phyloP scores from a whole-genome alignment of 1,140 invertebrate species.

The Ptiloglossa arizonensis region DNA sequence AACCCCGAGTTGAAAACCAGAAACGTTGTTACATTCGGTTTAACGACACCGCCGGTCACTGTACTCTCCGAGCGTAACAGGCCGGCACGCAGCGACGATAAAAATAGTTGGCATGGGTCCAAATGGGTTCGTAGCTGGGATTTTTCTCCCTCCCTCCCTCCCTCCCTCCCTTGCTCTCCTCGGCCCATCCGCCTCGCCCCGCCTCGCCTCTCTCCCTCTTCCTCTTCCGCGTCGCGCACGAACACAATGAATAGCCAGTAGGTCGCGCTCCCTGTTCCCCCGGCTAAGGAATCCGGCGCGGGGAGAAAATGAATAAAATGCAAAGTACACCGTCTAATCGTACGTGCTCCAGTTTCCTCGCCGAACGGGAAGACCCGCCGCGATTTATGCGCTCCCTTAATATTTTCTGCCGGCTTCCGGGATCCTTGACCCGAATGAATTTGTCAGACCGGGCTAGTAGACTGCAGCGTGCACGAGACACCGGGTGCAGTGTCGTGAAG shows the following conservation, averaged over 20 bases:
- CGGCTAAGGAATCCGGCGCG: slow-evolving; percentile 35
- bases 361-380: background rate
- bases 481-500: background rate
- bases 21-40: slow-evolving; percentile 58
- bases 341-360: slow-evolving; percentile 42
- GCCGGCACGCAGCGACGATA: slow-evolving; percentile 57
- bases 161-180: background rate
- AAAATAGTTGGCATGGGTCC: slow-evolving; percentile 63
- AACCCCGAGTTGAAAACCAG: slow-evolving; percentile 33
- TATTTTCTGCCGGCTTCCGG: slow-evolving; percentile 18
- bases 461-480: background rate
- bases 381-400: slow-evolving; percentile 32
- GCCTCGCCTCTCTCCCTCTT: background rate
- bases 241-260: slow-evolving; percentile 49
- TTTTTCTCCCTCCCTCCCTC: slow-evolving; percentile 48
- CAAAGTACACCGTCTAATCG: slow-evolving; percentile 54
- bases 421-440: slow-evolving; percentile 32
- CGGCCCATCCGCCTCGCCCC: too few relatives aligned
- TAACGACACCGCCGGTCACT: slow-evolving; percentile 58
- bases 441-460: background rate
- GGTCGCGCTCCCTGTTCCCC: slow-evolving; percentile 43
- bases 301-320: slow-evolving; percentile 48
- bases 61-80: slow-evolving; percentile 45
- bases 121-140: slow-evolving; percentile 61
- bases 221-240: background rate